Evolutionary conservation across 2,888 invertebrate genomes (phyloP).

Genomic region (Drosophila vallismaia): DNA sequence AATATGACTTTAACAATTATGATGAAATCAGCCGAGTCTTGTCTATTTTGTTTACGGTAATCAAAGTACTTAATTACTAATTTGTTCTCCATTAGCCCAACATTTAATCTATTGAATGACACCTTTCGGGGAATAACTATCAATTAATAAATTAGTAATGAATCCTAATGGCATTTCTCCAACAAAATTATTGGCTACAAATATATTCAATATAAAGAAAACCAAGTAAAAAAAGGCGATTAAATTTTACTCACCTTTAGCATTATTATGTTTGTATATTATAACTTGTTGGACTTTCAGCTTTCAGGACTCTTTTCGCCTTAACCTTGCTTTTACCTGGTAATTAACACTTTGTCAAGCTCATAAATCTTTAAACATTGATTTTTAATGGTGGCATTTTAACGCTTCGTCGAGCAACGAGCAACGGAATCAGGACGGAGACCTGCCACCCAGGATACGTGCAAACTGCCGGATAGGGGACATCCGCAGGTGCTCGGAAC

Average conservation of each 20-base stretch:
- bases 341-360: constrained; percentile 75
- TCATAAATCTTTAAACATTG: constrained; percentile 76
- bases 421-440: constrained; percentile 43
- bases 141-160: constrained; percentile 23
- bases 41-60: neutral
- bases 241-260: constrained; percentile 20
- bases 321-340: constrained; percentile 40
- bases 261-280: constrained; percentile 11
- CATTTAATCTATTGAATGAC: constrained; percentile 15
- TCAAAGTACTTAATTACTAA: constrained; percentile 17
- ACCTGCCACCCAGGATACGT: constrained; percentile 46
- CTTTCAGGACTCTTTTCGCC: constrained; percentile 14
- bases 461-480: constrained; percentile 42
- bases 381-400: constrained; percentile 73
- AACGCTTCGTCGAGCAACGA: constrained; percentile 60
- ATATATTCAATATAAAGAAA: neutral
- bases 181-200: constrained; percentile 1
- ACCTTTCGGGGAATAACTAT: constrained; percentile 14
- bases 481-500: constrained; percentile 15
- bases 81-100: constrained; percentile 15
- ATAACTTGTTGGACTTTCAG: constrained; percentile 20
- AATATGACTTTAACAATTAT: neutral
- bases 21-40: neutral
- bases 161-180: constrained; percentile 25
- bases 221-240: constrained; percentile 18